These are phyloP conservation scores for Mythimna ferrago DNA, from an alignment of 2,888 invertebrate genomes.

Conservation along the genomic window DNA sequence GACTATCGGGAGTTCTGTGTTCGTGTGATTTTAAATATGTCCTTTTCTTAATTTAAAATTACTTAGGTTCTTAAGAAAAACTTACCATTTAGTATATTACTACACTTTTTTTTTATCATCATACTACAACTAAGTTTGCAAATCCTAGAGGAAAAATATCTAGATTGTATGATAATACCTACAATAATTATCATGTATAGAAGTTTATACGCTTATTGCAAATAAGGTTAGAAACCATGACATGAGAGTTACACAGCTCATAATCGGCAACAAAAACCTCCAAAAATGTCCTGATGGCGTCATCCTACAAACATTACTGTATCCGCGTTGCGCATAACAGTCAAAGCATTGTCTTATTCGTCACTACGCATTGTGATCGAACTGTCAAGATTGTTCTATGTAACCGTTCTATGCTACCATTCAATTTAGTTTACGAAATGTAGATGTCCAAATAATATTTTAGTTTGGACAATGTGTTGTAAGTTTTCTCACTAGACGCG, in stretches of 20 bases:
- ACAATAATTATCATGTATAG: too few relatives aligned
- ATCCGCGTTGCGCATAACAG: constrained; percentile 43
- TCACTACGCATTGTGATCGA: constrained; percentile 15
- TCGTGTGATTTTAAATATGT: too few relatives aligned
- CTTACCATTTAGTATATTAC: too few relatives aligned
- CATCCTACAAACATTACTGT: constrained; percentile 53
- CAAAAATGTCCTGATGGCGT: constrained; percentile 72
- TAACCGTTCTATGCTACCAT: not conserved
- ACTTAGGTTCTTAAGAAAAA: too few relatives aligned
- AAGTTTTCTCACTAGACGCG: not conserved
- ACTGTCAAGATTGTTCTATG: constrained; percentile 20
- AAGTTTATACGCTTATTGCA: not conserved
- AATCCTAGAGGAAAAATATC: too few relatives aligned
- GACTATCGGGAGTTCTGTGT: too few relatives aligned
- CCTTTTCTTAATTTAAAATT: too few relatives aligned
- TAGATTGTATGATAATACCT: too few relatives aligned
- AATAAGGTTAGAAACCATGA: not conserved
- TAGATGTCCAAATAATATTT: not conserved
- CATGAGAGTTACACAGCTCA: not conserved
- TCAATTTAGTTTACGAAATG: not conserved
- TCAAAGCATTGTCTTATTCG: constrained; percentile 67
- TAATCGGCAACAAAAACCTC: constrained; percentile 34
- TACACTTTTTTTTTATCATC: too few relatives aligned
- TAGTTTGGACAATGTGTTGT: not conserved
- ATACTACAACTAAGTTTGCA: too few relatives aligned